A percentile compares a stretch with the other conserved stretches of the same genome.
These are phyloP conservation scores for Calcarius lapponicus DNA, from an alignment of 2,797 vertebrate genomes.

Conservation along the genomic window DNA sequence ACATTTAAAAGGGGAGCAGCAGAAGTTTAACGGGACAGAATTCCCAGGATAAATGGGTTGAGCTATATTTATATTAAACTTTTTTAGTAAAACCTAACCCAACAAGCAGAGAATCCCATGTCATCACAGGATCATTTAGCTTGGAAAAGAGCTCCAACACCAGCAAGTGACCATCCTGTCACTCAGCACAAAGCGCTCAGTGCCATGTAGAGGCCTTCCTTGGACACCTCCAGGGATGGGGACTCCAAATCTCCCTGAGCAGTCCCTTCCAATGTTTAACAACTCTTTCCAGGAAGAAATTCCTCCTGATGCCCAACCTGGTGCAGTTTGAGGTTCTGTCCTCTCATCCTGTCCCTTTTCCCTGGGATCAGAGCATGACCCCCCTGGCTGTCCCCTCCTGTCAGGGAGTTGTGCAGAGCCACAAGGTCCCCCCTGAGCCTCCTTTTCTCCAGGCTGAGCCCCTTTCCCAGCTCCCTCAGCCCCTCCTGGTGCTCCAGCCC, in stretches of 20 bases:
- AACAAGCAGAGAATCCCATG: neutral
- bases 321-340: rapidly evolving
- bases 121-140: neutral
- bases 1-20: neutral
- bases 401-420: neutral
- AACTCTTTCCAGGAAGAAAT: neutral
- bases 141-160: neutral
- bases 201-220: rapidly evolving
- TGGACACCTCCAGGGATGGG: no score
- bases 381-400: neutral
- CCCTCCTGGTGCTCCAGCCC: neutral
- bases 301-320: neutral
- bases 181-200: neutral
- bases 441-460: neutral
- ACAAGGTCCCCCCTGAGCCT: neutral
- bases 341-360: neutral
- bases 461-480: neutral
- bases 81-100: neutral
- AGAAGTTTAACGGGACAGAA: neutral
- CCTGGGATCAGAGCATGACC: rapidly evolving
- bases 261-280: neutral
- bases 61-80: neutral
- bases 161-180: neutral
- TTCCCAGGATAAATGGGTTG: neutral
- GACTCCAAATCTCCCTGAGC: neutral